Percentiles rank a stretch among this genome's conserved stretches.
Evolutionary conservation across 2,797 vertebrate species (phyloP).

Genomic region (Lagodon rhomboides): DNA sequence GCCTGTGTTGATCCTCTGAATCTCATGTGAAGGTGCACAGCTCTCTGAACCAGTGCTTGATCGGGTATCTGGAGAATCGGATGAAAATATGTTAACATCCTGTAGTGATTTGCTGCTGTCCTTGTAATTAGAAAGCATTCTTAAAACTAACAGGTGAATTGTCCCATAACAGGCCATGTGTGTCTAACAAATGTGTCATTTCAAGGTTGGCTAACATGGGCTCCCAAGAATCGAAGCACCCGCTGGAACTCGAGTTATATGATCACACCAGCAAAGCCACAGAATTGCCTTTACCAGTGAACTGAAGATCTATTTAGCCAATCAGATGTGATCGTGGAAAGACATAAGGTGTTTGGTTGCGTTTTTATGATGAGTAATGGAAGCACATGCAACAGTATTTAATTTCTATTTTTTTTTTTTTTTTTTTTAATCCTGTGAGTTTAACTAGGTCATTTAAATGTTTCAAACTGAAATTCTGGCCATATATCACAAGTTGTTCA

Average conservation of each 20-base stretch:
- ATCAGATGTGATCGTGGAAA: too few species aligned
- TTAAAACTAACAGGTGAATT: slow-evolving; percentile 3
- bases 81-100: background rate
- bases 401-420: too few species aligned
- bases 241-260: background rate
- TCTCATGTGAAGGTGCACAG: background rate
- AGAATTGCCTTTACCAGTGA: too few species aligned
- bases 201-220: slow-evolving; percentile 9
- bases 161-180: background rate
- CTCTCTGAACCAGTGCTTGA: background rate
- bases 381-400: too few species aligned
- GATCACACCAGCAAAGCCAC: background rate
- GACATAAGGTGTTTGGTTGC: too few species aligned
- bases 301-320: too few species aligned
- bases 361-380: too few species aligned
- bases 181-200: slow-evolving; percentile 28
- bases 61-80: background rate
- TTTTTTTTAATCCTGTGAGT: too few species aligned
- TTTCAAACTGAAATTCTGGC: too few species aligned
- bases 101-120: slow-evolving; percentile 13
- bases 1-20: slow-evolving; percentile 5
- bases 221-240: background rate
- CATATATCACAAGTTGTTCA: too few species aligned
- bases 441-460: too few species aligned
- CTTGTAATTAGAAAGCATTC: slow-evolving; percentile 21